These are phyloP conservation scores for Trichechus manatus DNA, from an alignment of 2,113 vertebrate species.

Conservation along the genomic window DNA sequence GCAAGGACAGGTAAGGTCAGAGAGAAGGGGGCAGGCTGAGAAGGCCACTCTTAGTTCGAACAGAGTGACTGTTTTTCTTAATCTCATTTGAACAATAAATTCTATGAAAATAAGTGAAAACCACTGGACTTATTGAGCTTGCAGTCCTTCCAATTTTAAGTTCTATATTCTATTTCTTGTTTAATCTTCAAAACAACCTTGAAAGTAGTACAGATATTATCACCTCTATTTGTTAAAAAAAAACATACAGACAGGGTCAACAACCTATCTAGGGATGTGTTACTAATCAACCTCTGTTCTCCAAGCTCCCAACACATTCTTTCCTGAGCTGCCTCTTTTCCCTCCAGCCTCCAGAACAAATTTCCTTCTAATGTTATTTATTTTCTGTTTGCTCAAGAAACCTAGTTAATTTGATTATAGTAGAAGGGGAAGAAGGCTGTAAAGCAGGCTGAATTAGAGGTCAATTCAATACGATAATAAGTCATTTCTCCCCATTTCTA, in stretches of 20 bases:
- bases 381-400: background rate
- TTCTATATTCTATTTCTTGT: background rate
- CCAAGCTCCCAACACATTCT: background rate
- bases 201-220: background rate
- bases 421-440: background rate
- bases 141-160: background rate
- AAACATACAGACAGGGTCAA: background rate
- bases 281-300: background rate
- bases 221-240: background rate
- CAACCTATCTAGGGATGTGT: background rate
- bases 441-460: background rate
- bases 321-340: background rate
- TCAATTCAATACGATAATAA: background rate
- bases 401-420: background rate
- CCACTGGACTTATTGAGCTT: background rate
- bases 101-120: background rate
- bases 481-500: background rate
- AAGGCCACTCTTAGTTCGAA: background rate
- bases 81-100: background rate
- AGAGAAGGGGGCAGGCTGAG: background rate
- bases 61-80: background rate
- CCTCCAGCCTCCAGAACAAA: background rate
- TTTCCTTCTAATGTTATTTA: background rate
- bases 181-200: background rate
- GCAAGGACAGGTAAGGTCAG: background rate